Percentiles rank a stretch among this genome's conserved stretches.
phyloP scores from a whole-genome alignment of 2,888 invertebrate species.

The Osmoderma eremita region DNA sequence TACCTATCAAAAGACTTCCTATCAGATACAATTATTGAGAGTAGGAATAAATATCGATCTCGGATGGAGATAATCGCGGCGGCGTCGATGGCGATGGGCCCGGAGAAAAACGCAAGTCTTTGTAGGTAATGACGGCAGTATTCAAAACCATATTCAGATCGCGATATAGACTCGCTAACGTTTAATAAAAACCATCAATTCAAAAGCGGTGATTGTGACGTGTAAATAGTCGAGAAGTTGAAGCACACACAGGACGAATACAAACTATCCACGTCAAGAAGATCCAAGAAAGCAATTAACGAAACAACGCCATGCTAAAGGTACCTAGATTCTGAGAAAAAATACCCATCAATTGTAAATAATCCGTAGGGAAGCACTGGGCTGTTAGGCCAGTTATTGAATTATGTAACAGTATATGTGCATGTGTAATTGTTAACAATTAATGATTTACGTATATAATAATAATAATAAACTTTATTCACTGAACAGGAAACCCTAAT shows the following conservation, averaged over 20 bases:
- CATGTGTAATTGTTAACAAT: no score
- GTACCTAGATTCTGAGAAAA: no score
- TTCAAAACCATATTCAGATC: slow-evolving; percentile 35
- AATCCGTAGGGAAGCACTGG: no score
- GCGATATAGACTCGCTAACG: slow-evolving; percentile 28
- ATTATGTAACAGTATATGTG: no score
- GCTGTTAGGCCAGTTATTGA: no score
- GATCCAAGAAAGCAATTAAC: no score
- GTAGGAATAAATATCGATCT: slow-evolving; percentile 40
- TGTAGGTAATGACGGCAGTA: slow-evolving; percentile 42
- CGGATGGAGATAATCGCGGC: slow-evolving; percentile 36
- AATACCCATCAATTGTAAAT: no score
- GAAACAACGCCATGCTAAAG: no score
- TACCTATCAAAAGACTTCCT: slow-evolving; percentile 42
- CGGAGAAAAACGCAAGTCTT: slow-evolving; percentile 41
- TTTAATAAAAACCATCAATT: slow-evolving; percentile 29
- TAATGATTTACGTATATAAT: no score
- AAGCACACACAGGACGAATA: not conserved
- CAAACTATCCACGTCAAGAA: not conserved
- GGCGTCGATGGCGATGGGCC: slow-evolving; percentile 38
- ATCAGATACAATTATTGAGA: slow-evolving; percentile 46
- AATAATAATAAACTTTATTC: no score
- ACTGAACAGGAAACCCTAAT: no score
- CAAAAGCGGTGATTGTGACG: slow-evolving; percentile 13
- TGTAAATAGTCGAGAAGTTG: slow-evolving; percentile 6